Evolutionary conservation across 2,797 vertebrate species (phyloP), one percentile per base, ranked within the genome.

Genomic region (Helostoma temminkii): DNA sequence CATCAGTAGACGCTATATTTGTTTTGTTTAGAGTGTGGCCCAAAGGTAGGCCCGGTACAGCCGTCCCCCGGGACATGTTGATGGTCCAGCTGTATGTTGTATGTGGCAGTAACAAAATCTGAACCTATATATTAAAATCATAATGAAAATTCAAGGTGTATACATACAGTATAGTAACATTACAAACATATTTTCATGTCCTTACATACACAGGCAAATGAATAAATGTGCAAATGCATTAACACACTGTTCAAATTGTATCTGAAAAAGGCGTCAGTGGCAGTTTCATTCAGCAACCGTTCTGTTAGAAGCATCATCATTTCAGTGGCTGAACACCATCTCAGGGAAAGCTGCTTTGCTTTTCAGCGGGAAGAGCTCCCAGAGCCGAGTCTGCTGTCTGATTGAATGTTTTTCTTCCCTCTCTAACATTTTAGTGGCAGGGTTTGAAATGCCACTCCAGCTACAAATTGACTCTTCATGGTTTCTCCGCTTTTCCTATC

Each of bases 401-500:
- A 85, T 80, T 83, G 70, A 86, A 77, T 63, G 12, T 55, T 50
- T 60, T 50, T 59, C 59, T 53, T 48, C 63, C 68, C 71, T 58
- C 69, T 61, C 46, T 70, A 83, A 85, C 78, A 81, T 89, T 90
- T 89, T 66, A 87, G 72, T 65, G 63, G 65, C 74, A 6, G 68
- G 71, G 74, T 88, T 87, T 88, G 80, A 91, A 92, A 92, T 82
- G 87, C 83, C 88, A 88, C 85, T 87, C 81, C 74, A 76, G 73
- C 82, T 90, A 76, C 60, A 89, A 91, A 91, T 89, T 86, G 89
- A 90, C 90, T 90, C 85, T 86, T 89, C 83, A 78, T 85, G 77
- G 82, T 81, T 83, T 50, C 76, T 82, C 74, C 11, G 63, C 86
- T 86, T 87, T 90, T 72, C 76, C 76, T 75, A 66, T 81, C 76